Conservation (phyloP, 2,113 vertebrate species). For the Ceyx margarethae region DNA sequence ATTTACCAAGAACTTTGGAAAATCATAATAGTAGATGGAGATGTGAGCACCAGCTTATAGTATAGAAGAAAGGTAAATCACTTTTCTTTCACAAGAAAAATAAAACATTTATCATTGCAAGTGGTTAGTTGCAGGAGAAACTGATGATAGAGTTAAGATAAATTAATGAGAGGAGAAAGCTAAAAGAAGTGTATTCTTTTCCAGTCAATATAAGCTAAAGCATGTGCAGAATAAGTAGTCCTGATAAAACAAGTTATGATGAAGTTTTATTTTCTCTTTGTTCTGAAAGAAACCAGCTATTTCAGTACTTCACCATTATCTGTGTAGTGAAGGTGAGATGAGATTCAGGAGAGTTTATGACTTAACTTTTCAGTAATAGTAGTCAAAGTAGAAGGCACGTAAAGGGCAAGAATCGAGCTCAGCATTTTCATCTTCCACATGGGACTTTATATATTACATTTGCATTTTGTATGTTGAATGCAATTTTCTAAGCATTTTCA, state of each 20-base stretch:
- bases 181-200: background rate
- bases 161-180: background rate
- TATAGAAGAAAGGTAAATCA: background rate
- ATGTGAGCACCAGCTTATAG: background rate
- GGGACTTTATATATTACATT: constrained; percentile 25
- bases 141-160: background rate
- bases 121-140: background rate
- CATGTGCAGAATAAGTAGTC: background rate
- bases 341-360: background rate
- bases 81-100: background rate
- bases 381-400: constrained; percentile 33
- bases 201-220: background rate
- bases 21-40: background rate
- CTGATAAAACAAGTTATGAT: background rate
- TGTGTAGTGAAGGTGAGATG: background rate
- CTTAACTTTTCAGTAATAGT: constrained; percentile 9
- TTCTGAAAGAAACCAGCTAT: background rate
- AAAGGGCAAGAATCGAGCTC: constrained; percentile 34
- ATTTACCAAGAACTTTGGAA: background rate
- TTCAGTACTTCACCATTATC: background rate
- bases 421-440: constrained; percentile 36
- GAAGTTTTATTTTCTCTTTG: background rate
- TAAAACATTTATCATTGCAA: background rate
- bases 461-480: constrained; percentile 29
- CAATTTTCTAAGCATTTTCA: constrained; percentile 14